phyloP scores from a whole-genome alignment of 2,888 invertebrate genomes.

The Yponomeuta plumbellus region DNA sequence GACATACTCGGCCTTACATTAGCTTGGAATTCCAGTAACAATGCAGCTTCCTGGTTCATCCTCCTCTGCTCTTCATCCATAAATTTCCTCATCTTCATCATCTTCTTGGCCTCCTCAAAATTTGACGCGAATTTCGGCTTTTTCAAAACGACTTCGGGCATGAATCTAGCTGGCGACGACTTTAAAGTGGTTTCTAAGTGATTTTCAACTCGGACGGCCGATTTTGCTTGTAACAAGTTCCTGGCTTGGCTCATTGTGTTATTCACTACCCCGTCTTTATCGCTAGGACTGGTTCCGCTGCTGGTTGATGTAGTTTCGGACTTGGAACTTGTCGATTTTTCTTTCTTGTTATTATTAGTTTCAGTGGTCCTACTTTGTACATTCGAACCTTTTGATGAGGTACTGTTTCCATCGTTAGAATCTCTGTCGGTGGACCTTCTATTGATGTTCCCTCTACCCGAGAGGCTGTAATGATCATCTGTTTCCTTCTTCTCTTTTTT shows the following conservation, averaged over 20 bases:
- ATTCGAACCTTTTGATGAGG: slow-evolving; percentile 66
- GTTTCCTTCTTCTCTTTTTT: slow-evolving; percentile 72
- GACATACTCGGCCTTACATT: slow-evolving; percentile 68
- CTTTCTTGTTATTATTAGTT: slow-evolving; percentile 47
- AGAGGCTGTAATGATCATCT: slow-evolving; percentile 84
- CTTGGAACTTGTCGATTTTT: slow-evolving; percentile 61
- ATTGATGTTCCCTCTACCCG: slow-evolving; percentile 78
- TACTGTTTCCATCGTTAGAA: slow-evolving; percentile 83
- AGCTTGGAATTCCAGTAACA: slow-evolving; percentile 66
- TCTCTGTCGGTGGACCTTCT: slow-evolving; percentile 87
- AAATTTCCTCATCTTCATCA: slow-evolving; percentile 81
- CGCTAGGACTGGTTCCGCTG: slow-evolving; percentile 71
- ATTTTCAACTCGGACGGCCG: slow-evolving; percentile 54
- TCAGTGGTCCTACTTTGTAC: slow-evolving; percentile 47
- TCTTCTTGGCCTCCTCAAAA: slow-evolving; percentile 79
- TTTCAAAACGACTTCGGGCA: slow-evolving; percentile 71
- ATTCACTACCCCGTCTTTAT: slow-evolving; percentile 51
- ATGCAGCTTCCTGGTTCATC: slow-evolving; percentile 69
- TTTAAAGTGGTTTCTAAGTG: slow-evolving; percentile 54
- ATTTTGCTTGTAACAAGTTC: slow-evolving; percentile 41
- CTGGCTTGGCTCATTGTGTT: slow-evolving; percentile 34
- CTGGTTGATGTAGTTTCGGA: slow-evolving; percentile 64
- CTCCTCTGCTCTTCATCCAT: slow-evolving; percentile 78
- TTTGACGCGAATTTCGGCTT: slow-evolving; percentile 83
- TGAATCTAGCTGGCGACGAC: slow-evolving; percentile 50